A percentile compares a stretch with the other conserved stretches of the same genome.
phyloP scores from a whole-genome alignment of 2,888 invertebrate genomes.

The Diarsia rubi region DNA sequence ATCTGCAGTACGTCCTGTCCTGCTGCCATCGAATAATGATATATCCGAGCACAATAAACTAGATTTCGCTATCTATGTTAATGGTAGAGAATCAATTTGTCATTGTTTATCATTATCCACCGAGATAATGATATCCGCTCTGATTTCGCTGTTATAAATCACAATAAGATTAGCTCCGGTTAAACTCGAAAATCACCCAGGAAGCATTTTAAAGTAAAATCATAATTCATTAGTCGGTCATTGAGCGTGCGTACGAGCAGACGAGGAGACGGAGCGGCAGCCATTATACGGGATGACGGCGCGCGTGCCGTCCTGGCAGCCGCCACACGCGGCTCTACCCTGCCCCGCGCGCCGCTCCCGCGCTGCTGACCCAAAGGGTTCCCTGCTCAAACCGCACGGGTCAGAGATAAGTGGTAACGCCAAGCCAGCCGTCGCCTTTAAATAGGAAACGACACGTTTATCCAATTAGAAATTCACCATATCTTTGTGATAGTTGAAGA shows the following conservation, averaged over 20 bases:
- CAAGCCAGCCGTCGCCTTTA: slow-evolving; percentile 88
- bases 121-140: slow-evolving; percentile 65
- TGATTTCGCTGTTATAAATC: slow-evolving; percentile 67
- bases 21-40: slow-evolving; percentile 50
- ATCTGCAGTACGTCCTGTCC: slow-evolving; percentile 36
- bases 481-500: slow-evolving; percentile 91
- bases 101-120: slow-evolving; percentile 68
- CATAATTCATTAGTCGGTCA: slow-evolving; percentile 87
- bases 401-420: slow-evolving; percentile 84
- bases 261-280: slow-evolving; percentile 77
- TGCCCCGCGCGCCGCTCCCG: slow-evolving; percentile 65
- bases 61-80: slow-evolving; percentile 62
- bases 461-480: slow-evolving; percentile 91
- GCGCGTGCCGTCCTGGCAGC: slow-evolving; percentile 84
- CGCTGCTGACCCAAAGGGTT: slow-evolving; percentile 67
- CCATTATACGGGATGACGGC: slow-evolving; percentile 89
- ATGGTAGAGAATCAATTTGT: slow-evolving; percentile 68
- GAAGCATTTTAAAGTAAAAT: slow-evolving; percentile 83
- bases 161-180: slow-evolving; percentile 75
- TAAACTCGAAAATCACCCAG: slow-evolving; percentile 83
- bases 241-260: slow-evolving; percentile 79
- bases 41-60: slow-evolving; percentile 58
- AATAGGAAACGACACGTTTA: slow-evolving; percentile 91
- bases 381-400: slow-evolving; percentile 73
- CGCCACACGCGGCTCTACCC: slow-evolving; percentile 67